These are phyloP conservation scores for Drosophila malerkotliana DNA, from an alignment of 1,140 invertebrate genomes.

Conservation along the genomic window DNA sequence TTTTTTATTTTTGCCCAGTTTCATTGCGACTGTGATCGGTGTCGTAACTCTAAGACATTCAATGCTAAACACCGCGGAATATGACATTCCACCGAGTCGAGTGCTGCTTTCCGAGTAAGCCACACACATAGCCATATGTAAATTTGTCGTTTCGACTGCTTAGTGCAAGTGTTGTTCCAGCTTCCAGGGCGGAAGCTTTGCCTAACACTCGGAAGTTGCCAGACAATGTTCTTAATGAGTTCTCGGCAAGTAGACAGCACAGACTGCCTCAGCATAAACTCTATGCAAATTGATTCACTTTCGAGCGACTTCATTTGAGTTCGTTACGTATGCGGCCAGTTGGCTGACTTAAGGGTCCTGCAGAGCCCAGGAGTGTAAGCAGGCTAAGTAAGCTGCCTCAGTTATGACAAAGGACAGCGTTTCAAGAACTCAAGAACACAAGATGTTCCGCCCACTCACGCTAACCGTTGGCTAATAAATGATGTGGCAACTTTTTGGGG, in stretches of 20 bases:
- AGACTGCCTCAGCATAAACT: constrained; percentile 51
- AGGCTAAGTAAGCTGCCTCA: constrained; percentile 40
- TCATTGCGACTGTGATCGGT: constrained; percentile 13
- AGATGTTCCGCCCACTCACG: constrained; percentile 25
- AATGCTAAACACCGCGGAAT: constrained; percentile 18
- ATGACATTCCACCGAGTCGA: constrained; percentile 17
- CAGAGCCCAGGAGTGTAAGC: constrained; percentile 12
- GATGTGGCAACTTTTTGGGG: constrained; percentile 48
- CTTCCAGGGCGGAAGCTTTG: constrained; percentile 26
- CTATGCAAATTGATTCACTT: constrained; percentile 75
- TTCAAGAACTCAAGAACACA: constrained; percentile 25
- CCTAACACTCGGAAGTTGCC: constrained; percentile 25
- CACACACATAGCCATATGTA: constrained; percentile 14
- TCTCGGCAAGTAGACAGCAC: constrained; percentile 38
- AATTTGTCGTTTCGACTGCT: constrained; percentile 15
- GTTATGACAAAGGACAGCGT: constrained; percentile 54
- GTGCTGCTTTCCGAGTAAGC: constrained; percentile 34
- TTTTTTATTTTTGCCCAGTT: constrained; percentile 14
- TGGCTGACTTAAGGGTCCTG: constrained; percentile 32
- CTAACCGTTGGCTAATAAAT: constrained; percentile 61
- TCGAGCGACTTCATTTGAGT: constrained; percentile 72
- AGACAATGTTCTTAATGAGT: constrained; percentile 67
- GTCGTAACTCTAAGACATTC: not conserved
- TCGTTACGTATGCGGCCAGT: constrained; percentile 72
- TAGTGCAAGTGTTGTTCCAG: constrained; percentile 44